Conservation (phyloP, 2,113 vertebrate species). For the Pterophyllum scalare region DNA sequence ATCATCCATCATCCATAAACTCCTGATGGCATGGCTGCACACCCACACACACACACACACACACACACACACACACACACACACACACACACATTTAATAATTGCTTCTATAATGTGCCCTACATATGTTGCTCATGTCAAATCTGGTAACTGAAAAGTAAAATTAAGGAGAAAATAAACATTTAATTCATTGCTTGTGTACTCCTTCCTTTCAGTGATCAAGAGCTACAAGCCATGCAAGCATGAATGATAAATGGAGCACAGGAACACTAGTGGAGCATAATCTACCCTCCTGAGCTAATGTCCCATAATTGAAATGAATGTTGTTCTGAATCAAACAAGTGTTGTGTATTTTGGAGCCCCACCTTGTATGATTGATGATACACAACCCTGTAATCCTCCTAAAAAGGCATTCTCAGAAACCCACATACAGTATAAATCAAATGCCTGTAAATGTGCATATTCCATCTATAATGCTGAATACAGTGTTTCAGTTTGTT, state of each 20-base stretch:
- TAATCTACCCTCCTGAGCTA: conserved; percentile 47
- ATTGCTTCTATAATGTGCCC: not conserved
- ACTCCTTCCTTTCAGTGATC: conserved; percentile 22
- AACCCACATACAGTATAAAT: not conserved
- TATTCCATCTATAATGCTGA: not conserved
- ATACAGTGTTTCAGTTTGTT: not conserved
- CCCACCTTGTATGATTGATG: conserved; percentile 42
- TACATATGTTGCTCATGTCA: not conserved
- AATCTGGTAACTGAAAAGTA: conserved; percentile 7
- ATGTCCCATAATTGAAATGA: conserved; percentile 68
- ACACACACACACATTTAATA: conserved; percentile 12
- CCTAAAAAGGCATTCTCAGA: conserved; percentile 26
- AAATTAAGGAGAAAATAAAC: conserved; percentile 23
- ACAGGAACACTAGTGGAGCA: conserved; percentile 34
- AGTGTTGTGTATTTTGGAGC: conserved; percentile 48
- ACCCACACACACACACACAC: conserved; percentile 22
- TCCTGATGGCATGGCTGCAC: conserved; percentile 45
- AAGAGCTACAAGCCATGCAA: conserved; percentile 28
- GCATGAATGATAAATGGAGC: conserved; percentile 63
- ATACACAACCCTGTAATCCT: conserved; percentile 27
- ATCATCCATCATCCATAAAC: conserved; percentile 65
- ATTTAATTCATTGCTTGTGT: not conserved
- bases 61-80: conserved; percentile 26
- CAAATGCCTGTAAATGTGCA: not conserved
- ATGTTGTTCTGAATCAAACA: conserved; percentile 65